Base-by-base conservation (phyloP, 2,113 vertebrate species). In the Caloenas nicobarica region DNA sequence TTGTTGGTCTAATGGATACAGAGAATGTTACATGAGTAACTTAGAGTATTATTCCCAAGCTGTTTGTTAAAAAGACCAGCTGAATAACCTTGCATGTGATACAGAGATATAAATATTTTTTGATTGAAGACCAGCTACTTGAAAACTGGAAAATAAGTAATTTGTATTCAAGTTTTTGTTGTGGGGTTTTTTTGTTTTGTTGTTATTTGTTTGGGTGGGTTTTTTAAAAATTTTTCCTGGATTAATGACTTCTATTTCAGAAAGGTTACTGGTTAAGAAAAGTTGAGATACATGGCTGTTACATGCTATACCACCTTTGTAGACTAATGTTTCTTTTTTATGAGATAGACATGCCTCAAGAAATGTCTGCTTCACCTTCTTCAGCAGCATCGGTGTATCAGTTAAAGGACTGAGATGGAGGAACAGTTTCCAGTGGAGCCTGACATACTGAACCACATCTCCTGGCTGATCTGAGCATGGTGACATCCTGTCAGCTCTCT, bases 71-170 rank as follows among this genome's bases (percentile, higher is more conserved):
- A 21, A 83, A 51, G 69, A 54, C 8, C 10, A 18, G 1, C 15
- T 60, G 76, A 79, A 36, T 76, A 57, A 40, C 17, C 13, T 48
- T 58, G 23, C 51, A 25, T 0, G 0, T 33, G 23, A 5, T 53
- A 22, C 14, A 69, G 71, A 71, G 48, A 46, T n/a, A 6, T 2
- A 18, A 10, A 2, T 84, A 5, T 25, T 25, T 12, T 73, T 70
- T 61, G 38, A 36, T 17, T 96, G 46, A 86, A 86, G 42, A 68
- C 13, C 5, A 72, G 0, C 34, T 72, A 5, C 29, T 36, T 66
- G 50, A 73, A 62, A 92, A 70, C 3, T 16, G 42, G 22, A 64
- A 44, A 80, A 73, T 26, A n/a, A 78, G 11, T 44, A 29, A 48
- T 50, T 64, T 57, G 3, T 78, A 9, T 57, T 68, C 8, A 70